Conservation (phyloP, 2,888 invertebrate species). For the Labia minor region DNA sequence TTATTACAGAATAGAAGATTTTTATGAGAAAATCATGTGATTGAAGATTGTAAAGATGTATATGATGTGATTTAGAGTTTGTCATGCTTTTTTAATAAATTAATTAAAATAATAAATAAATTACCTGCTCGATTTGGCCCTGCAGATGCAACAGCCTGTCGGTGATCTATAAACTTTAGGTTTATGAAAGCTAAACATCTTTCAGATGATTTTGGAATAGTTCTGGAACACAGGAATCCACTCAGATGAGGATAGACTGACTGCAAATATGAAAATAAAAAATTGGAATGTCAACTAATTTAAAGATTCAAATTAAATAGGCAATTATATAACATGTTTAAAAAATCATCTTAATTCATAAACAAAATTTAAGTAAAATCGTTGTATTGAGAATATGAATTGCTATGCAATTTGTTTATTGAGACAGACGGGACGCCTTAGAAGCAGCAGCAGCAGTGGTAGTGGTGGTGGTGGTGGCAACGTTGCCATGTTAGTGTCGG, state of each 20-base stretch:
- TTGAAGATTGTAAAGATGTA: too few relatives aligned
- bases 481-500: conserved; percentile 16
- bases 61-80: too few relatives aligned
- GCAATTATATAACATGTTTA: background rate
- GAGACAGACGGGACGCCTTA: background rate
- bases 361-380: conserved; percentile 24
- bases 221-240: conserved; percentile 15
- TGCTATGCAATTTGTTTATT: too few relatives aligned
- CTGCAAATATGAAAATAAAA: background rate
- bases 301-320: background rate
- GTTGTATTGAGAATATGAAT: too few relatives aligned
- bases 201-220: conserved; percentile 23
- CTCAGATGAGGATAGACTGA: conserved; percentile 13
- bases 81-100: too few relatives aligned
- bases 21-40: too few relatives aligned
- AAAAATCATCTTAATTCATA: too few relatives aligned
- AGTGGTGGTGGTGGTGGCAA: background rate
- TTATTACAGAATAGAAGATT: too few relatives aligned
- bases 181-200: conserved; percentile 77
- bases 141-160: conserved; percentile 76
- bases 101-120: too few relatives aligned
- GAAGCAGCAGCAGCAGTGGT: background rate
- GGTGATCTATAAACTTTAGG: conserved; percentile 73
- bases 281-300: background rate
- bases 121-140: conserved; percentile 73